Base-by-base conservation (phyloP, 2,888 invertebrate species). In the Phortica magna region DNA sequence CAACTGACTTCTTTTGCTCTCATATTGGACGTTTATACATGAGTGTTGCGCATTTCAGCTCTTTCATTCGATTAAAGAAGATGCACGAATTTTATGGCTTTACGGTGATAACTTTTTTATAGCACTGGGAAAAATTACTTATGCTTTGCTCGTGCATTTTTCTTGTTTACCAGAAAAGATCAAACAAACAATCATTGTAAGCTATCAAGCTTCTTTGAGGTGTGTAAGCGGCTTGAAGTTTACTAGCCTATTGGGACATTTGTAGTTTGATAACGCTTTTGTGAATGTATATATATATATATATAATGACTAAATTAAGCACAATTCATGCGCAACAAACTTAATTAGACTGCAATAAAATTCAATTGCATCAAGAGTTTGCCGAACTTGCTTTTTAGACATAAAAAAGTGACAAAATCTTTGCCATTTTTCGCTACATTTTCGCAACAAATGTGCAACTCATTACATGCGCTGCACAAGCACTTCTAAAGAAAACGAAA, bases 21-120 rank as follows among this genome's bases (percentile, higher is more conserved):
- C 48, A 9, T 14, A 48, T 48, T 48, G 48, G 48, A 48, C 10
- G 9, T 48, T 9, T 7, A 14, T 48, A 14, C 48, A 14, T 12
- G 31, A 31, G 31, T 31, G 31, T 14, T 64, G 12, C 39, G 64
- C 64, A 31, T n/a, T 59, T 64, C 9, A 12, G 31, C 39, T 31
- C 39, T 5, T 48, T 31, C 31, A 17, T n/a, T 61, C 61, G 19
- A 61, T 61, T 61, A 10, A 61, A 48, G 48, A 17, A 42, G 41
- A 67, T 43, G 67, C 67, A 14, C 42, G 17, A 68, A 10, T 22
- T 72, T 72, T 72, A 59, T 14, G 10, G 72, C n/a, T 72, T 55
- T 31, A 57, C 10, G 72, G 72, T 14, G 55, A 41, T 72, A 72
- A 55, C 31, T 31, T 55, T 72, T 72, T 68, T 68, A 68, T 68